Percentiles rank a stretch among this genome's conserved stretches.
Conservation (phyloP, 2,888 invertebrate genomes). For the Anagyrus pseudococci region DNA sequence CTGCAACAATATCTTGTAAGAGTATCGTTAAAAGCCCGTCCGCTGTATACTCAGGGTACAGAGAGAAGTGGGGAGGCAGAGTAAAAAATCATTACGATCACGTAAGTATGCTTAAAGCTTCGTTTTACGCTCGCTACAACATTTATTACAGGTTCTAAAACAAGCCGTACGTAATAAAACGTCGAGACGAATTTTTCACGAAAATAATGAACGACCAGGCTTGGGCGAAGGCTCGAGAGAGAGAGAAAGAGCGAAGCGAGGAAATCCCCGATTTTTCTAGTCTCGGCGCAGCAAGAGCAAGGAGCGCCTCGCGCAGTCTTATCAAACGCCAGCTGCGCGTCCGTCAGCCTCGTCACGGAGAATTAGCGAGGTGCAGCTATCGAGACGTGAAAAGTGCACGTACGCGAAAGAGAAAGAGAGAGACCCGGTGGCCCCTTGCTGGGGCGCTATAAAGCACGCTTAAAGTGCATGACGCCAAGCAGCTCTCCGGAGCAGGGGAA, state of each 20-base stretch:
- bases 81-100: not conserved
- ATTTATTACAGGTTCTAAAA: not conserved
- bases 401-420: not conserved
- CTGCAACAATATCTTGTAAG: not conserved
- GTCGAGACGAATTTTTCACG: not conserved
- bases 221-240: no score
- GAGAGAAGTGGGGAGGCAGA: not conserved
- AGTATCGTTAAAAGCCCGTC: not conserved
- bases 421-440: not conserved
- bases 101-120: not conserved
- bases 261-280: no score
- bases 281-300: no score
- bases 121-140: not conserved
- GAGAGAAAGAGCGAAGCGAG: no score
- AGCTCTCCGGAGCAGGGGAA: conserved; percentile 33
- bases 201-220: not conserved
- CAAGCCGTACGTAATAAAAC: not conserved
- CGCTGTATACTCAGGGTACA: no score
- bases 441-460: conserved; percentile 20
- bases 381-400: conserved; percentile 49
- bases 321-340: conserved; percentile 39
- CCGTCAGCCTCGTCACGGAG: conserved; percentile 52
- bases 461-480: conserved; percentile 33
- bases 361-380: conserved; percentile 52
- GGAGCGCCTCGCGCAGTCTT: conserved; percentile 9